These are phyloP conservation scores for Zosterops pallidus DNA, from an alignment of 2,113 vertebrate genomes.

Conservation along the genomic window DNA sequence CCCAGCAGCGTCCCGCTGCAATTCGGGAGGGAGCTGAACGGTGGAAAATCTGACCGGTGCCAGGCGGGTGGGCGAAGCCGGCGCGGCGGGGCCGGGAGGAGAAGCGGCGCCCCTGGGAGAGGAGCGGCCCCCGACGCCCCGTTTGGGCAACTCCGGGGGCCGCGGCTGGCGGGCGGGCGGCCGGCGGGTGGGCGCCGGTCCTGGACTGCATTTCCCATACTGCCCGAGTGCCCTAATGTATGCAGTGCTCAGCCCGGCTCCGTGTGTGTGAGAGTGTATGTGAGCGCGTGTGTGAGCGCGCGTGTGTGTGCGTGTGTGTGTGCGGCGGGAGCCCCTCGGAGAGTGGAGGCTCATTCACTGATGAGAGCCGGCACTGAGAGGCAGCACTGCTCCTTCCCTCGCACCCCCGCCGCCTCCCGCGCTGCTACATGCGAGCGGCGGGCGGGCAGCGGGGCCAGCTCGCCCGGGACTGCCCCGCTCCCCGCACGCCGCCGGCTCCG, in stretches of 20 bases:
- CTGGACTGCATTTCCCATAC: slow-evolving; percentile 85
- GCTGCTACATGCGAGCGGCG: slow-evolving; percentile 83
- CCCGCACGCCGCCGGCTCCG: slow-evolving; percentile 46
- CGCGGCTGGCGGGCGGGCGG: background rate
- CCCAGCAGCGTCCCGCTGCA: background rate
- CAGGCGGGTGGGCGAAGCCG: background rate
- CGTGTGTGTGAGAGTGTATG: slow-evolving; percentile 67
- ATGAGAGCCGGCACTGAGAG: slow-evolving; percentile 86
- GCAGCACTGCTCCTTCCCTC: slow-evolving; percentile 84
- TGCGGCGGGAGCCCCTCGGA: slow-evolving; percentile 72
- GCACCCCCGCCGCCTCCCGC: slow-evolving; percentile 75
- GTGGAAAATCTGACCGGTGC: background rate
- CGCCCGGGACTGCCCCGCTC: slow-evolving; percentile 82
- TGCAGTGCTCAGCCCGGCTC: slow-evolving; percentile 79
- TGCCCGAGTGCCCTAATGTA: slow-evolving; percentile 85
- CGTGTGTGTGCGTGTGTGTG: background rate
- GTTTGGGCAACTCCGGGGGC: background rate
- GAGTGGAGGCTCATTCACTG: slow-evolving; percentile 87
- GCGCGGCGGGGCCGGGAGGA: background rate
- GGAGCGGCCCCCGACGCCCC: background rate
- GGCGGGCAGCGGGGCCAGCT: slow-evolving; percentile 80
- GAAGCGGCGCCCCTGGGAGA: background rate
- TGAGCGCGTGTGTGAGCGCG: slow-evolving; percentile 58
- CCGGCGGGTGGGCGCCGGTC: slow-evolving; percentile 23
- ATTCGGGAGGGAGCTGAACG: background rate